phyloP scores from a whole-genome alignment of 37 sponge, comb jelly and placozoan genomes.

The Diacarnus erythraeanus region DNA sequence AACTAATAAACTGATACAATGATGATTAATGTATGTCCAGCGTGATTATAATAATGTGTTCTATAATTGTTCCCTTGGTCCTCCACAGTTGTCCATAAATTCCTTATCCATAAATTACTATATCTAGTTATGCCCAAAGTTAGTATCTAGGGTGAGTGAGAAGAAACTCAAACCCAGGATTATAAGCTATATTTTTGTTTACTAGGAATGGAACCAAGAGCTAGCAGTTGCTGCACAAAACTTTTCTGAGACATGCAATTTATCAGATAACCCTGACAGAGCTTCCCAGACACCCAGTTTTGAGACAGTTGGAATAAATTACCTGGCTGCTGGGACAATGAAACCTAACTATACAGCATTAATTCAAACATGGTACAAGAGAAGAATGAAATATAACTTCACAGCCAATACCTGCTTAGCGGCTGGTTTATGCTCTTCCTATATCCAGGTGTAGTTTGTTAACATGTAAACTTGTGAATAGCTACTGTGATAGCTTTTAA shows the following conservation, averaged over 20 bases:
- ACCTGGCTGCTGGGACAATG: background rate
- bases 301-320: constrained; percentile 47
- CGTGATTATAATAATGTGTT: no score
- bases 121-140: no score
- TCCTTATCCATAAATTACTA: no score
- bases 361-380: background rate
- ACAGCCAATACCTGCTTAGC: constrained; percentile 10
- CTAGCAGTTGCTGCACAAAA: constrained; percentile 42
- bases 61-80: no score
- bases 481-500: no score
- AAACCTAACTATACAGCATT: background rate
- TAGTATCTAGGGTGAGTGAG: no score
- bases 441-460: constrained; percentile 37
- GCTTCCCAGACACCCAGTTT: constrained; percentile 21
- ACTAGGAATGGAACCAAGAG: constrained; percentile 52
- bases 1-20: no score
- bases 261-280: constrained; percentile 22
- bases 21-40: no score
- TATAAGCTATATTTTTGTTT: no score
- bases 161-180: no score
- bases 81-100: no score
- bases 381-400: constrained; percentile 5
- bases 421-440: constrained; percentile 10
- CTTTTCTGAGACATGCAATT: constrained; percentile 31
- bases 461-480: no score